These are phyloP conservation scores for Cygnus atratus DNA, from an alignment of 2,113 vertebrate species.

Conservation along the genomic window DNA sequence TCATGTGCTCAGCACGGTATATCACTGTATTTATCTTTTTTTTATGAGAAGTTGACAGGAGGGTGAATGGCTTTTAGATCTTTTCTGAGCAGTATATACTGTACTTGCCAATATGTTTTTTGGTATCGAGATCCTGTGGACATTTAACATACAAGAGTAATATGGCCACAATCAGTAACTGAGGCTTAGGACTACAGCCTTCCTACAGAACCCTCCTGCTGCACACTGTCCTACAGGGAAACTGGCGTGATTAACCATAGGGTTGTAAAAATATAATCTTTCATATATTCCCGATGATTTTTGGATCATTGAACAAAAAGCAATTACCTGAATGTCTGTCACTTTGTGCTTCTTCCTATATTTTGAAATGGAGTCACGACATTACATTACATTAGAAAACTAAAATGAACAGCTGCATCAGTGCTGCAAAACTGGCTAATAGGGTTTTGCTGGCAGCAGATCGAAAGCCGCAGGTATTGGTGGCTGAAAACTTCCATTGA, in stretches of 20 bases:
- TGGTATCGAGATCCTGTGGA: not conserved
- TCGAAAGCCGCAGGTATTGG: not conserved
- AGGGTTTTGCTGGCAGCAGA: not conserved
- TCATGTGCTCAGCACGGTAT: not conserved
- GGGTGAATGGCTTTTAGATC: not conserved
- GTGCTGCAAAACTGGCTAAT: not conserved
- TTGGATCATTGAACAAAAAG: not conserved
- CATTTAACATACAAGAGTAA: not conserved
- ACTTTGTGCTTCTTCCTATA: not conserved
- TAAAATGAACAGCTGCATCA: not conserved
- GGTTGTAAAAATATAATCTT: not conserved
- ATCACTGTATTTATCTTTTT: not conserved
- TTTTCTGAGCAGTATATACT: not conserved
- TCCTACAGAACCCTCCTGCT: not conserved
- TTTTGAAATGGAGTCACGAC: not conserved
- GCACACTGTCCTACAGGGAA: not conserved
- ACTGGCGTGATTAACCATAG: not conserved
- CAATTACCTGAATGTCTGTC: not conserved
- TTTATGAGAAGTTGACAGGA: not conserved
- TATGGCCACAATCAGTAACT: not conserved
- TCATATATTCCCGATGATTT: not conserved
- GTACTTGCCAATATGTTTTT: not conserved
- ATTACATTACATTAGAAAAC: not conserved
- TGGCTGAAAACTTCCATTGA: not conserved
- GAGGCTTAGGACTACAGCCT: not conserved